A percentile compares a stretch with the other conserved stretches of the same genome.
These are phyloP conservation scores for Phoenicopterus ruber DNA, from an alignment of 2,113 vertebrate genomes.

Conservation along the genomic window DNA sequence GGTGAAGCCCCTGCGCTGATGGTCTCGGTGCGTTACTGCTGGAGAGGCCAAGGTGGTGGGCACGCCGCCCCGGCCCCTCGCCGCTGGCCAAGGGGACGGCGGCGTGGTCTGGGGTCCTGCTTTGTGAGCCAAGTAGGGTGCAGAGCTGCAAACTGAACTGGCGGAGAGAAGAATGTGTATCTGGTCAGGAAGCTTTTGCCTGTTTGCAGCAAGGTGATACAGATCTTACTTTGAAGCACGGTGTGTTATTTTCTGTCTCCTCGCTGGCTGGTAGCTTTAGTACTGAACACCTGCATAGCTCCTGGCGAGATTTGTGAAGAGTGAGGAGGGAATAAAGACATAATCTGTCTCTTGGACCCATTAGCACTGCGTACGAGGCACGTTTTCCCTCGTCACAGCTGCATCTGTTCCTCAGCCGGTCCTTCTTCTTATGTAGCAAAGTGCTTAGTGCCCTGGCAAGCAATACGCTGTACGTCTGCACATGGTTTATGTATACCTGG, in stretches of 20 bases:
- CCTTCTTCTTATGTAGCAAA: background rate
- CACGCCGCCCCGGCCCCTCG: accelerated
- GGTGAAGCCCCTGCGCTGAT: background rate
- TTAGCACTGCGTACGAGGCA: accelerated
- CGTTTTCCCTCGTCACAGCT: accelerated
- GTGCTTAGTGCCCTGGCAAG: background rate
- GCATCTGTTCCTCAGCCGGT: background rate
- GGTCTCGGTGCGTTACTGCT: background rate
- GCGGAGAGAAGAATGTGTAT: background rate
- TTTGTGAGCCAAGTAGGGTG: background rate
- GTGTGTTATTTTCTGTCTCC: background rate
- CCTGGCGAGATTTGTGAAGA: background rate
- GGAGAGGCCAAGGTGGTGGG: background rate
- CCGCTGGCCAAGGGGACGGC: accelerated
- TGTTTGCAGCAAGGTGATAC: background rate
- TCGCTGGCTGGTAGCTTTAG: background rate
- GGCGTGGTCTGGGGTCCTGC: background rate
- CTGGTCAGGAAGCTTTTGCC: conserved; percentile 1
- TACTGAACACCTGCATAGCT: background rate
- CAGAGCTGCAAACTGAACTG: background rate
- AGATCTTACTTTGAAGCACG: background rate
- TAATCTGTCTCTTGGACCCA: background rate
- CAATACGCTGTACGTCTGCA: background rate
- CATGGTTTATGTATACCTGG: background rate
- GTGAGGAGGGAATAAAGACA: background rate